Evolutionary conservation across 2,797 vertebrate species (phyloP), one percentile per base, ranked within the genome.

Genomic region (Lindbergichthys nudifrons): DNA sequence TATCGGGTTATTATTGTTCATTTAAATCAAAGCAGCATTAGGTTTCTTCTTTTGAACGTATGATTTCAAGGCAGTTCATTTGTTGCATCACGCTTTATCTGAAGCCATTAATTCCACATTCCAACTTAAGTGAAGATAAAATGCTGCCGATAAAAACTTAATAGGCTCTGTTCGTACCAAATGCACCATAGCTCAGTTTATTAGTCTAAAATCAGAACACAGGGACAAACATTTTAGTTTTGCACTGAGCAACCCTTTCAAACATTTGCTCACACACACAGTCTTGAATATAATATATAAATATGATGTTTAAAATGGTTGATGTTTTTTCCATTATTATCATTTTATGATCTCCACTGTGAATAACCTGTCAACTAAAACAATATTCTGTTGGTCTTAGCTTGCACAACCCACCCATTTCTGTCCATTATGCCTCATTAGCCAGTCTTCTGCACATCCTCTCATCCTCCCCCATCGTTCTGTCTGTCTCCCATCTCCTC

Each of bases 1-100:
- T 26, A 26, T 26, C 26, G 32, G 63, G 51, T 66, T 52, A 69
- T 42, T 45, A 50, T 19, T 45, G 60, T 56, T 41, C 54, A 50
- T 72, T 68, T 61, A 46, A 52, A 75, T 83, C 69, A 80, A 80
- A 76, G 52, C 54, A 48, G 30, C 4, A 26, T 26, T 26, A 56
- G 45, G 47, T 19, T 56, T 43, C 46, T 80, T 16, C 54, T 63
- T 68, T 63, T 43, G 48, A 77, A 46, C 62, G 48, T 74, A 60
- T 63, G 75, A 83, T 76, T 85, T 73, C 74, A 78, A 69, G 64
- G 56, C 65, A 71, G 70, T 36, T 60, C 65, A 47, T 60, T 66
- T 80, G 75, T 86, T 87, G 75, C 83, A 63, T 85, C 70, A 86
- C 12, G 42, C 23, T 21, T 54, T 43, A 74, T 77, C 56, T 72